Base-by-base conservation (phyloP, 1,140 invertebrate species). In the Eurosta solidaginis region DNA sequence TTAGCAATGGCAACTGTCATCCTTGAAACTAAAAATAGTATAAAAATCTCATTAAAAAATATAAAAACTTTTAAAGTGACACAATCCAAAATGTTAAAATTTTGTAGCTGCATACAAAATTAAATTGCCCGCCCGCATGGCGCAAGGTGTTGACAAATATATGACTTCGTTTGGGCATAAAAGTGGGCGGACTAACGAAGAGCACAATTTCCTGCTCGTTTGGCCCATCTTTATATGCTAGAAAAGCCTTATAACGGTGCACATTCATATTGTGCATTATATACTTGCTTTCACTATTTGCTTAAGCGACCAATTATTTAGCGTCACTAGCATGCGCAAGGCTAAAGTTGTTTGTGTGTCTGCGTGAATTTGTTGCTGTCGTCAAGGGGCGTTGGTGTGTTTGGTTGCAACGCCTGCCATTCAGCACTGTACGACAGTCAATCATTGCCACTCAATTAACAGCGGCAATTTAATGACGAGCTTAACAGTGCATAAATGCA, bases 381-480 rank as follows among this genome's bases (percentile, higher is more conserved):
- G 33, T n/a, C 59, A 68, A 36, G 20, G 33, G 59, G 33, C 17
- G 33, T 68, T 68, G 33, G 12, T 52, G 45, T 40, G 59, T n/a
- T n/a, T n/a, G n/a, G n/a, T n/a, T n/a, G n/a, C n/a, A n/a, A n/a
- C n/a, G 33, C 45, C 7, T 1, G 59, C n/a, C 59, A 68, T 17
- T 36, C 54, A 33, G n/a, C 29, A 36, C 33, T 20, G 59, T 20
- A 9, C 22, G 59, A 42, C 59, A 68, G n/a, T 36, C 59, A 68
- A 68, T 68, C 33, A 68, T 68, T 68, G 59, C 33, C 59, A 68
- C 59, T 68, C 59, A 68, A 68, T 68, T 68, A 68, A 9, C 59
- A 36, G 59, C 22, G 59, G 59, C 59, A 42, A 22, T 68, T 36
- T 40, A 68, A 42, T 68, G 59, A 40, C 40, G 59, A n/a, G 17